Percentiles rank a stretch among this genome's conserved stretches.
phyloP scores from a whole-genome alignment of 2,888 invertebrate species.

The Spisula subtruncata region DNA sequence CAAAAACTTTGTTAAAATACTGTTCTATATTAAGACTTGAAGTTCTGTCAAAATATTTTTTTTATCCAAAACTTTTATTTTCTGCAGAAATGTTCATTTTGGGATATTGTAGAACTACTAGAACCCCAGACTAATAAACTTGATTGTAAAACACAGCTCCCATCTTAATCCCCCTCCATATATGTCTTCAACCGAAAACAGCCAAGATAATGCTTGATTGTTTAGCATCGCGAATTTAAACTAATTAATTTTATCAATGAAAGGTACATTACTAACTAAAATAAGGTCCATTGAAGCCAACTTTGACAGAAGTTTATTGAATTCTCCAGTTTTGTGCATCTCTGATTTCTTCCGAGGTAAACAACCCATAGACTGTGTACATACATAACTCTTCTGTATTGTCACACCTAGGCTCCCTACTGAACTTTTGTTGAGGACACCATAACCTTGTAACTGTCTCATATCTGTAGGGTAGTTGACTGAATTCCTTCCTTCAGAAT shows the following conservation, averaged over 20 bases:
- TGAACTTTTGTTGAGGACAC: neutral
- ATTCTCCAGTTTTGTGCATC: constrained; percentile 12
- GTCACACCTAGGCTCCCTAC: neutral
- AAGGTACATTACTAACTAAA: constrained; percentile 55
- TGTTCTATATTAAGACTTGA: too few relatives aligned
- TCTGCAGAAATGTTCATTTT: too few relatives aligned
- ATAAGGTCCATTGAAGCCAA: constrained; percentile 41
- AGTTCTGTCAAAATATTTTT: too few relatives aligned
- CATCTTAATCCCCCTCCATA: too few relatives aligned
- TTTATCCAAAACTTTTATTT: too few relatives aligned
- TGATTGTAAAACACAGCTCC: too few relatives aligned
- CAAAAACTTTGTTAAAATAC: too few relatives aligned
- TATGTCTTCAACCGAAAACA: neutral
- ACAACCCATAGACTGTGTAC: neutral
- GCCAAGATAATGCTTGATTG: too few relatives aligned
- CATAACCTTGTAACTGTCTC: constrained; percentile 30
- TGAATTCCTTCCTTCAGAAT: neutral
- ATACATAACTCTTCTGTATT: constrained; percentile 25
- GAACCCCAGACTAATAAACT: too few relatives aligned
- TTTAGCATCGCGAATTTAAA: neutral
- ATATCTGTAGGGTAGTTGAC: neutral
- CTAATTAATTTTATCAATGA: neutral
- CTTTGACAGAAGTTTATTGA: constrained; percentile 54
- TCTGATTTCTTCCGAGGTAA: neutral
- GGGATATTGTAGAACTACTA: too few relatives aligned